Percentiles rank a stretch among this genome's conserved stretches.
These are phyloP conservation scores for Sebastes trivittatus DNA, from an alignment of 2,797 vertebrate genomes.

Conservation along the genomic window DNA sequence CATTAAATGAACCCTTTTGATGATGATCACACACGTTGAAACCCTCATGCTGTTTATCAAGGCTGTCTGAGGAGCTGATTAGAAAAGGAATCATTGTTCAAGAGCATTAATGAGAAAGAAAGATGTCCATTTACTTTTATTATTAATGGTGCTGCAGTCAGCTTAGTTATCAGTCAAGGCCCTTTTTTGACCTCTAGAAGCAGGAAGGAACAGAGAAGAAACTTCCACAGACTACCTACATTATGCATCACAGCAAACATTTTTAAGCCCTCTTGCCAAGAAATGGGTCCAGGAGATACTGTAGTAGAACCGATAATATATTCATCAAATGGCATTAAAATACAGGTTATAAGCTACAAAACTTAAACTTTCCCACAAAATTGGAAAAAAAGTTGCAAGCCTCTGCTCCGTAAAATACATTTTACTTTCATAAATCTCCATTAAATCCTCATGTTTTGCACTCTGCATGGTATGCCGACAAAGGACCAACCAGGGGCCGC, in stretches of 20 bases:
- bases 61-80: neutral
- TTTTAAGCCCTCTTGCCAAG: neutral
- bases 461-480: neutral
- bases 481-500: neutral
- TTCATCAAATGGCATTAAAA: neutral
- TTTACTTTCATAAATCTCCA: neutral
- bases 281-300: neutral
- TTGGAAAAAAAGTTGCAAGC: neutral
- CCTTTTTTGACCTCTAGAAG: neutral
- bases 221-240: neutral
- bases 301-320: neutral
- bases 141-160: neutral
- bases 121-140: neutral
- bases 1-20: neutral
- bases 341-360: neutral
- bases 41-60: neutral
- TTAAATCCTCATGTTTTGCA: neutral
- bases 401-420: neutral
- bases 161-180: neutral
- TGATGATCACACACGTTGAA: neutral
- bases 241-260: neutral
- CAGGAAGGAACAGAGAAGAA: neutral
- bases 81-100: neutral
- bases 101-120: neutral
- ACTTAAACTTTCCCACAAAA: neutral